Percentiles rank a stretch among this genome's conserved stretches.
Evolutionary conservation across 1,140 invertebrate genomes (phyloP).

Genomic region (Achroia grisella): DNA sequence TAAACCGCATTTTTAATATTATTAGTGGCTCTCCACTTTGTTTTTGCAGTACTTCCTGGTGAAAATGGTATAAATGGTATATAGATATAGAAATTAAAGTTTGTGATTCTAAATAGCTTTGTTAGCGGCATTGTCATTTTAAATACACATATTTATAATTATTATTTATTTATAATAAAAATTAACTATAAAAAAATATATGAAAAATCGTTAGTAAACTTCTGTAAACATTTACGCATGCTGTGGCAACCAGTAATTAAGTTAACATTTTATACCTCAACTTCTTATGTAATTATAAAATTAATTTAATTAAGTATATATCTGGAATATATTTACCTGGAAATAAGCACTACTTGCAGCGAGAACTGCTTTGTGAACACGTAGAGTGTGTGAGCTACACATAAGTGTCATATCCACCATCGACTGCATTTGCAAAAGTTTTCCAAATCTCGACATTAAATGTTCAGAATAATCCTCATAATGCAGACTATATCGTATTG

Average conservation of each 20-base stretch:
- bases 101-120: no score
- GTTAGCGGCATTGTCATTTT: no score
- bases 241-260: no score
- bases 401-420: constrained; percentile 77
- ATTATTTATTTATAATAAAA: not conserved
- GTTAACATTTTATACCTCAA: no score
- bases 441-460: constrained; percentile 73
- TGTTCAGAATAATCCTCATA: constrained; percentile 76
- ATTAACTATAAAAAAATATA: no score
- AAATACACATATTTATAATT: no score
- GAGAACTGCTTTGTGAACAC: constrained; percentile 77
- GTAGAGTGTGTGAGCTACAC: constrained; percentile 76
- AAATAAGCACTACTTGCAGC: constrained; percentile 78
- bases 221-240: no score
- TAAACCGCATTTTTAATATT: constrained; percentile 63
- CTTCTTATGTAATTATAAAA: no score
- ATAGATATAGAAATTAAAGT: no score
- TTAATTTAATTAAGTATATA: no score
- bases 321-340: constrained; percentile 53
- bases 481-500: constrained; percentile 69
- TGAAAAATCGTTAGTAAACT: no score
- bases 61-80: no score
- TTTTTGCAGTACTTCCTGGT: constrained; percentile 58
- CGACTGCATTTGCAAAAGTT: constrained; percentile 76
- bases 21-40: constrained; percentile 59